Conservation (phyloP, 2,113 vertebrate genomes). For the Rhegmatorhina hoffmannsi region DNA sequence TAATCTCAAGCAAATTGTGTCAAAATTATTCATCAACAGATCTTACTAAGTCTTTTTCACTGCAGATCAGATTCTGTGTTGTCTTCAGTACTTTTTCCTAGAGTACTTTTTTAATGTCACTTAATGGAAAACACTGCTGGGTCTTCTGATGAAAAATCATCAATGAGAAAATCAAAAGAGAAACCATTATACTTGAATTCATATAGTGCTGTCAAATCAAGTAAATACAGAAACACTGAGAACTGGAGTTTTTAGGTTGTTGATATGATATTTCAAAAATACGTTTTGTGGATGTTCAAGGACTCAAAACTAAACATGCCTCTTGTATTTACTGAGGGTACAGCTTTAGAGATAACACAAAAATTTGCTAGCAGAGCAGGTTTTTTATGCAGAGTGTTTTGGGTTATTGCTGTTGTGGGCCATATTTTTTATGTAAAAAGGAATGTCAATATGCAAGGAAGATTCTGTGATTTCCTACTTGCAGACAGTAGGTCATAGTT, state of each 20-base stretch:
- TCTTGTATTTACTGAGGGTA: background rate
- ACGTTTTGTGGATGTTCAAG: background rate
- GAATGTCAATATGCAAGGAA: background rate
- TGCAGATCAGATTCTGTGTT: background rate
- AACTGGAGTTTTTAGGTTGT: background rate
- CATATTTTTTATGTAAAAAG: background rate
- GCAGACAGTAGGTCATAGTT: background rate
- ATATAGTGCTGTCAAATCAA: background rate
- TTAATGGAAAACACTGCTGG: background rate
- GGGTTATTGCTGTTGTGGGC: background rate
- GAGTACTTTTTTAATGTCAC: background rate
- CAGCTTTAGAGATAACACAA: background rate
- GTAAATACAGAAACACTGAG: background rate
- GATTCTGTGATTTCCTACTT: background rate
- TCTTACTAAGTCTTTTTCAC: background rate
- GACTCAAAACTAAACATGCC: background rate
- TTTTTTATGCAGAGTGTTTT: background rate
- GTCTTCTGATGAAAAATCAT: background rate
- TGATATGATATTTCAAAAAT: background rate
- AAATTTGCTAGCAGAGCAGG: background rate
- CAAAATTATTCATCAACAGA: background rate
- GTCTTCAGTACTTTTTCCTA: background rate
- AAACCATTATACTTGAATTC: background rate
- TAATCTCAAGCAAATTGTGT: background rate
- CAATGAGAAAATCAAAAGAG: background rate